A percentile compares a stretch with the other conserved stretches of the same genome.
phyloP scores from a whole-genome alignment of 2,888 invertebrate species.

The Isotomurus palustris region DNA sequence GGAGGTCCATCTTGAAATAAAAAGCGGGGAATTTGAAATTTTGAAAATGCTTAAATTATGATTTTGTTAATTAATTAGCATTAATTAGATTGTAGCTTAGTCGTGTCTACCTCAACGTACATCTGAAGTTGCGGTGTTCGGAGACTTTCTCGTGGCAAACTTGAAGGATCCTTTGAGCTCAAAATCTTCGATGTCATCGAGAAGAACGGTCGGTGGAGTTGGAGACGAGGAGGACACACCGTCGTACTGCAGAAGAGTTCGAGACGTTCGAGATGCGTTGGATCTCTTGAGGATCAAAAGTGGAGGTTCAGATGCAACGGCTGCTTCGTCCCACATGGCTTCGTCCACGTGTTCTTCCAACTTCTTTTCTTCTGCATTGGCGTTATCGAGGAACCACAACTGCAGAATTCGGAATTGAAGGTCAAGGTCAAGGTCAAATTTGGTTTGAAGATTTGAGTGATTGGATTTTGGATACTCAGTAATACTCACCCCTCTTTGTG shows the following conservation, averaged over 20 bases:
- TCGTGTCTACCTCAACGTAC: too few relatives aligned
- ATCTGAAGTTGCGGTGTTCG: too few relatives aligned
- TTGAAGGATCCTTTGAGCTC: slow-evolving; percentile 77
- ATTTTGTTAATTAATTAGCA: background rate
- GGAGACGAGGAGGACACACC: too few relatives aligned
- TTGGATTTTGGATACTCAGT: too few relatives aligned
- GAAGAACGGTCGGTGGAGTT: slow-evolving; percentile 53
- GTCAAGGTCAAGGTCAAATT: background rate
- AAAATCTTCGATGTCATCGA: slow-evolving; percentile 72
- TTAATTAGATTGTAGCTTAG: too few relatives aligned
- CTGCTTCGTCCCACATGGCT: too few relatives aligned
- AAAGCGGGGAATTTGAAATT: background rate
- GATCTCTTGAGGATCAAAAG: too few relatives aligned
- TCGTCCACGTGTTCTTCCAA: too few relatives aligned
- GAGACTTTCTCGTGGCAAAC: slow-evolving; percentile 68
- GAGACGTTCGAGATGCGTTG: too few relatives aligned
- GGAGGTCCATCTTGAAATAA: slow-evolving; percentile 57
- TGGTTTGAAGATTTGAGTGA: background rate
- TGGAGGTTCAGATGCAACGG: too few relatives aligned
- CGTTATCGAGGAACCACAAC: slow-evolving; percentile 71
- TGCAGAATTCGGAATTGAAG: too few relatives aligned
- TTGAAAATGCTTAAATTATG: background rate
- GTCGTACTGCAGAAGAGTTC: too few relatives aligned
- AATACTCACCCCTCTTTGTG: slow-evolving; percentile 59
- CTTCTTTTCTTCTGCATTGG: slow-evolving; percentile 64